Base-by-base conservation (phyloP, 2,797 vertebrate species). In the Pagetopsis macropterus region DNA sequence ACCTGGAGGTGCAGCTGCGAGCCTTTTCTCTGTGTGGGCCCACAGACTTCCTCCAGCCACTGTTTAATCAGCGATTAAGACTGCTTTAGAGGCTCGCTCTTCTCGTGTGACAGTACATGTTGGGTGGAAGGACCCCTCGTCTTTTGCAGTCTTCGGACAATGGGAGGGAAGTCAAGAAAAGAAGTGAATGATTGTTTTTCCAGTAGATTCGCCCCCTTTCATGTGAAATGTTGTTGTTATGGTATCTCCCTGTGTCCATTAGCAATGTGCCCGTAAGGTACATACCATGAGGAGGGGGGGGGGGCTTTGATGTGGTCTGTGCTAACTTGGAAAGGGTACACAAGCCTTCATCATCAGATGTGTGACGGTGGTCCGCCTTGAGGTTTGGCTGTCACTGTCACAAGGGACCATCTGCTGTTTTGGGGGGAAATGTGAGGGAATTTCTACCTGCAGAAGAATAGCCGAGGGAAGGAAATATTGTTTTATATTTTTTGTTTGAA, bases 31-130 rank as follows among this genome's bases (percentile, higher is more conserved):
- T 3, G 62, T 52, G 21, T 77, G 78, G 83, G 78, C 80, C 83
- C 76, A 2, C 81, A 75, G 72, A 86, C 83, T 86, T 84, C 52
- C 84, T 76, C 83, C 72, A 87, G 79, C 85, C 86, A 65, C 71
- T 93, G 91, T 94, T 94, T 91, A 90, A 89, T 88, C 84, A 94
- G 87, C 40, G 89, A 90, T 93, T 92, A 91, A 81, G 80, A 75
- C 80, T 65, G 83, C 85, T 87, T 85, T 60, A 79, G 80, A 76
- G 59, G 65, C 74, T 80, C 11, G 79, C 86, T 86, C 85, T 13
- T 90, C 87, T 94, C 92, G 79, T 89, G 92, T 91, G 93, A 92
- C 83, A 23, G 74, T 88, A 93, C 91, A 91, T 37, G 89, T 82
- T 50, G 65, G 62, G 63, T 72, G 81, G 81, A 89, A 73, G 84